A percentile compares a stretch with the other conserved stretches of the same genome.
Evolutionary conservation across 2,797 vertebrate genomes (phyloP).

Genomic region (Brotogeris chrysoptera): DNA sequence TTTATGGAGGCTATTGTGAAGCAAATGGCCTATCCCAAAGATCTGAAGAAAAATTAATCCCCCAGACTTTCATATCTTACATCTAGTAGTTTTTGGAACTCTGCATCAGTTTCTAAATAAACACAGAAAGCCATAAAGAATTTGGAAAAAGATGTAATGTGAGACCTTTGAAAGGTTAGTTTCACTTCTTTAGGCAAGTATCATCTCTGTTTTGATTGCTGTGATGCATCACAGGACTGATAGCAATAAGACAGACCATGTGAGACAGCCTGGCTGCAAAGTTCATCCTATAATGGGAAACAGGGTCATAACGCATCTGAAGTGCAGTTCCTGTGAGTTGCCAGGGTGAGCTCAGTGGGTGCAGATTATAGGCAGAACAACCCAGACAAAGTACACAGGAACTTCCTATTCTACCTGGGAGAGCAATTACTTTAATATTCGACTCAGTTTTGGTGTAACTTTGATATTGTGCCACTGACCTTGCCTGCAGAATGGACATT

Average conservation of each 20-base stretch:
- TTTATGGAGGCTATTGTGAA: not conserved
- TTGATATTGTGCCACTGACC: not conserved
- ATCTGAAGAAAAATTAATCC: not conserved
- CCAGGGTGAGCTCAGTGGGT: not conserved
- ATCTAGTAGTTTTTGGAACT: not conserved
- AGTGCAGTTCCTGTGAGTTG: not conserved
- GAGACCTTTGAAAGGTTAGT: not conserved
- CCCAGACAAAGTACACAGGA: not conserved
- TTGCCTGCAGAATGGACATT: not conserved
- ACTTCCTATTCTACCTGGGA: not conserved
- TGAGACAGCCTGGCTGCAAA: not conserved
- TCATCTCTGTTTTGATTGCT: not conserved
- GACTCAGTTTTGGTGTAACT: not conserved
- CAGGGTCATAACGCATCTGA: not conserved
- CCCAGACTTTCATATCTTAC: not conserved
- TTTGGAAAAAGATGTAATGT: not conserved
- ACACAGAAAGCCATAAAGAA: not conserved
- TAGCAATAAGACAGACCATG: not conserved
- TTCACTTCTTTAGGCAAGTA: not conserved
- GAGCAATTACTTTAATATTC: not conserved
- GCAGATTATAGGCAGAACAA: not conserved
- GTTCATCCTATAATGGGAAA: not conserved
- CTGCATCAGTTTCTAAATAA: not conserved
- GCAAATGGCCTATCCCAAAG: not conserved
- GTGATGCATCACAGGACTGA: not conserved